Evolutionary conservation across 1,140 invertebrate species (phyloP).

Genomic region (Caenorhabditis latens): DNA sequence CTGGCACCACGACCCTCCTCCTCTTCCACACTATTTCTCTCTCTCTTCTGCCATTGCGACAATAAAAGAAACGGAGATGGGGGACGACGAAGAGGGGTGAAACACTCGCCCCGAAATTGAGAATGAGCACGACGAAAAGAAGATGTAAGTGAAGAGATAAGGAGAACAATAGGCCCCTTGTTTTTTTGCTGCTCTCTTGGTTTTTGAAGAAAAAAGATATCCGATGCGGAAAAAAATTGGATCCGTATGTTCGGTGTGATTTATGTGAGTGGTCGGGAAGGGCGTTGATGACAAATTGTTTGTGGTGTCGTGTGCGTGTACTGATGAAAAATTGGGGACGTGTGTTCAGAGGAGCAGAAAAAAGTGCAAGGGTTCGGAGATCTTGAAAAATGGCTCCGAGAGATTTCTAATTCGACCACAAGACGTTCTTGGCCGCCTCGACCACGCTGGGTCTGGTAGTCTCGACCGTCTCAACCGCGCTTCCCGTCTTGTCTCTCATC

Average conservation of each 20-base stretch:
- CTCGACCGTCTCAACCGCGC: no score
- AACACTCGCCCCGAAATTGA: not conserved
- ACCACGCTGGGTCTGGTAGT: no score
- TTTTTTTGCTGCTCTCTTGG: not conserved
- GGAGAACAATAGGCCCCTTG: not conserved
- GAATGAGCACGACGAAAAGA: not conserved
- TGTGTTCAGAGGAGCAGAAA: not conserved
- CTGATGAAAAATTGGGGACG: not conserved
- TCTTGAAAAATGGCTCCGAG: no score
- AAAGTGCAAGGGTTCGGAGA: not conserved
- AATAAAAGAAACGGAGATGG: not conserved
- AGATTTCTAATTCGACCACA: no score
- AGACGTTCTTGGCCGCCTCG: no score
- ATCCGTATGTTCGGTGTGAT: conserved; percentile 13
- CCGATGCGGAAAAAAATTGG: not conserved
- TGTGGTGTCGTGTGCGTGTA: not conserved
- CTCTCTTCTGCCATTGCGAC: not conserved
- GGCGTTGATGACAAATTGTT: conserved; percentile 7
- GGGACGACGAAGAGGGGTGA: not conserved
- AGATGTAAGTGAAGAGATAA: conserved; percentile 39
- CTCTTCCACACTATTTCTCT: not conserved
- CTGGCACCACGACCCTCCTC: not conserved
- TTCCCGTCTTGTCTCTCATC: no score
- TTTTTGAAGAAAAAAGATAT: not conserved
- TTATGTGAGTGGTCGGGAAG: not conserved